Evolutionary conservation across 2,113 vertebrate genomes (phyloP).

Genomic region (Lasiurus cinereus): DNA sequence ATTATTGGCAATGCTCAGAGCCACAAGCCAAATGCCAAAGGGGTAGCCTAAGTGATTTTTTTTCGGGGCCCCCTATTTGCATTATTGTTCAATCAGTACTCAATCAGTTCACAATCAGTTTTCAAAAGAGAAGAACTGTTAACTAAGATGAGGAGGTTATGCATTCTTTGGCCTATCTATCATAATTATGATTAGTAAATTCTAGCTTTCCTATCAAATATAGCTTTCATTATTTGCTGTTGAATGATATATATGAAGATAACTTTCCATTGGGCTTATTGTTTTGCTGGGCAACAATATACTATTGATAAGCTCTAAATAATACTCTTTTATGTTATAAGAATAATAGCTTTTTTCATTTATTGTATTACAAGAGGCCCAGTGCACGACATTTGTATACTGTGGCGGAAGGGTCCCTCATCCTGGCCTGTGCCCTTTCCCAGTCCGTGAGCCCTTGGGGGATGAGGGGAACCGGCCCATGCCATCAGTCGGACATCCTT

Average conservation of each 20-base stretch:
- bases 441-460: too few species aligned
- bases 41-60: slow-evolving; percentile 51
- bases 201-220: slow-evolving; percentile 73
- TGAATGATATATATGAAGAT: slow-evolving; percentile 60
- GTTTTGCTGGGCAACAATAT: slow-evolving; percentile 64
- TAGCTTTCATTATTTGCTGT: slow-evolving; percentile 53
- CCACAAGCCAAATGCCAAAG: slow-evolving; percentile 71
- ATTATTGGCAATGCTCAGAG: slow-evolving; percentile 64
- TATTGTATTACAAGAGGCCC: slow-evolving; percentile 71
- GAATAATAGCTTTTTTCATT: slow-evolving; percentile 86
- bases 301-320: slow-evolving; percentile 74
- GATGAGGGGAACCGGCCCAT: too few species aligned
- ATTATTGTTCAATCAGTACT: slow-evolving; percentile 81
- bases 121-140: slow-evolving; percentile 68
- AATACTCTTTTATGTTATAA: slow-evolving; percentile 86
- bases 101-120: slow-evolving; percentile 68
- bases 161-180: slow-evolving; percentile 67
- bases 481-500: too few species aligned
- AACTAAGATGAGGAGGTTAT: slow-evolving; percentile 63
- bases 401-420: too few species aligned
- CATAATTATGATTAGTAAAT: slow-evolving; percentile 73
- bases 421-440: too few species aligned
- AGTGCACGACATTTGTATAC: too few species aligned
- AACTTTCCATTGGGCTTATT: slow-evolving; percentile 71
- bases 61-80: slow-evolving; percentile 63